Evolutionary conservation across 37 sponge, comb jelly and placozoan genomes (phyloP).

Genomic region (Crambe crambe): DNA sequence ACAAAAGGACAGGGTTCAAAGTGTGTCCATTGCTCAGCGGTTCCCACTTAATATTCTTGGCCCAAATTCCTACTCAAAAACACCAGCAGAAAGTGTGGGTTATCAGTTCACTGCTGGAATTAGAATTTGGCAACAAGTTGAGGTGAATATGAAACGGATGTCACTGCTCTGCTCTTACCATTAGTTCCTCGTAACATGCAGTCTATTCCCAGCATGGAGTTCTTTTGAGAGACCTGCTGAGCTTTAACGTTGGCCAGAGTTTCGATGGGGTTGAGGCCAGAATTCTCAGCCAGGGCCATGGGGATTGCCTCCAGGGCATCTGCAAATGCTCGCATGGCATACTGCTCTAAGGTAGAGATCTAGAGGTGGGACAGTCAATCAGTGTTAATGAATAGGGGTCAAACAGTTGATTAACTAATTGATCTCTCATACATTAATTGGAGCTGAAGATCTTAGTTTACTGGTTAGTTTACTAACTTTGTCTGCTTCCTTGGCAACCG

Average conservation of each 20-base stretch:
- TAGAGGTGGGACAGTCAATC: not conserved
- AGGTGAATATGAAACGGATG: no score
- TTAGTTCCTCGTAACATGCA: constrained; percentile 86
- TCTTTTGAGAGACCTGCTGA: constrained; percentile 79
- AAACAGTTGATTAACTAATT: no score
- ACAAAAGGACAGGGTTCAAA: no score
- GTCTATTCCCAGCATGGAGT: constrained; percentile 91
- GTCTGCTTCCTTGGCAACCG: constrained; percentile 91
- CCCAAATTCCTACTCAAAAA: no score
- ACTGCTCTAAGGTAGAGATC: constrained; percentile 96
- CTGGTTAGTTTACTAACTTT: constrained; percentile 50
- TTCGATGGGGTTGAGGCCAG: constrained; percentile 89
- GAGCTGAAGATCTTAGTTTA: not conserved
- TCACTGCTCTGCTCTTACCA: no score
- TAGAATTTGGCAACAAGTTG: no score
- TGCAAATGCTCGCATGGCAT: constrained; percentile 96
- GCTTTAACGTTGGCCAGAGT: constrained; percentile 90
- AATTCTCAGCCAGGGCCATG: constrained; percentile 96
- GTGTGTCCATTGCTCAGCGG: no score
- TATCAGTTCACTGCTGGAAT: no score
- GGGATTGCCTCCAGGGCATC: constrained; percentile 96
- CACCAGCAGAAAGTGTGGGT: no score
- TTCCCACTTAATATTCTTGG: no score
- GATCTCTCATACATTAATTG: no score
- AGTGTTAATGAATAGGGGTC: not conserved